Percentiles rank a stretch among this genome's conserved stretches.
Conservation (phyloP, 2,888 invertebrate genomes). For the Lagria hirta region DNA sequence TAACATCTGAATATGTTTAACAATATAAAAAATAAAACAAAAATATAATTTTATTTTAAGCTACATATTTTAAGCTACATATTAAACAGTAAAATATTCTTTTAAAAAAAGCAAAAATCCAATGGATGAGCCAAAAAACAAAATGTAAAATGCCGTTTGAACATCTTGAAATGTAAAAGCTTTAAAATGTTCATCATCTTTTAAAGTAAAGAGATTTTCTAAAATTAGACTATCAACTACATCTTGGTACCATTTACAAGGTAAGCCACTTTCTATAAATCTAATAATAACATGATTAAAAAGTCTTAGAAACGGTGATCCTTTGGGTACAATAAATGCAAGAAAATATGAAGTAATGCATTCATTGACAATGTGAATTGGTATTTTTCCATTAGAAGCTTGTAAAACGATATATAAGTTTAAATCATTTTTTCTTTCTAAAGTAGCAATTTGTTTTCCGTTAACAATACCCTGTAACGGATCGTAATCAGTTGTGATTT, state of each 20-base stretch:
- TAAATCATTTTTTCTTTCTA: conserved; percentile 48
- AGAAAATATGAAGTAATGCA: conserved; percentile 53
- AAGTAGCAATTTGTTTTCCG: conserved; percentile 32
- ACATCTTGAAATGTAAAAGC: too few species aligned
- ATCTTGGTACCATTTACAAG: conserved; percentile 48
- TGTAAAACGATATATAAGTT: conserved; percentile 39
- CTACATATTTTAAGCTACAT: too few species aligned
- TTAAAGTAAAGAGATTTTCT: conserved; percentile 8
- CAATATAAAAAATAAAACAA: too few species aligned
- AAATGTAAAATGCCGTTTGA: too few species aligned
- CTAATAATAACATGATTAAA: conserved; percentile 46
- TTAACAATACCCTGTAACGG: conserved; percentile 27
- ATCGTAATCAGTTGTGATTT: conserved; percentile 15
- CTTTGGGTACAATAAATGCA: conserved; percentile 50
- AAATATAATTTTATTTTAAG: too few species aligned
- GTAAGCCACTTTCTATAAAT: conserved; percentile 49
- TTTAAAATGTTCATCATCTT: too few species aligned
- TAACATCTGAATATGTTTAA: too few species aligned
- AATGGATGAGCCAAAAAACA: too few species aligned
- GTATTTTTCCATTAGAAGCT: conserved; percentile 42
- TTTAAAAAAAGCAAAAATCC: too few species aligned
- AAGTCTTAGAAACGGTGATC: conserved; percentile 49
- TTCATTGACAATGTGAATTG: conserved; percentile 52
- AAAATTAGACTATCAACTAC: conserved; percentile 34
- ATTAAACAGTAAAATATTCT: too few species aligned